Percentiles rank a stretch among this genome's conserved stretches.
phyloP scores from a whole-genome alignment of 2,113 vertebrate genomes.

The Prolemur simus region DNA sequence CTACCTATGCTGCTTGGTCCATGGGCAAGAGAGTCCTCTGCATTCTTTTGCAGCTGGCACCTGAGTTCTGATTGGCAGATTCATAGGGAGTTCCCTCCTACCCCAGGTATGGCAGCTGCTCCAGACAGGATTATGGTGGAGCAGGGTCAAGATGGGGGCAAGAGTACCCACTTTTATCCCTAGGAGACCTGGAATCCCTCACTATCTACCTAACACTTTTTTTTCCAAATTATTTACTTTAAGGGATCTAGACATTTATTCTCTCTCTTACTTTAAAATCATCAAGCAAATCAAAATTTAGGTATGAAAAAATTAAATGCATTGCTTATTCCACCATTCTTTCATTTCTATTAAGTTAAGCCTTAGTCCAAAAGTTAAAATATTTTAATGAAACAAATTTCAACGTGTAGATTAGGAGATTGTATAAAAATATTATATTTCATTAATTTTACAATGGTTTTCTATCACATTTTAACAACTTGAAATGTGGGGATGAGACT shows the following conservation, averaged over 20 bases:
- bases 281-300: background rate
- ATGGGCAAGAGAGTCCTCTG: too few species aligned
- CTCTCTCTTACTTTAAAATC: background rate
- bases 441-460: background rate
- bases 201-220: background rate
- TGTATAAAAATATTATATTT: background rate
- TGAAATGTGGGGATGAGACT: background rate
- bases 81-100: too few species aligned
- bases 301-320: background rate
- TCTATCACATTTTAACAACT: constrained; percentile 25
- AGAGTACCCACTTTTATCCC: too few species aligned
- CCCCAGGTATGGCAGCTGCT: too few species aligned
- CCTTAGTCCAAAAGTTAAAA: background rate
- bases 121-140: too few species aligned
- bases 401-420: background rate
- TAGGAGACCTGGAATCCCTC: too few species aligned
- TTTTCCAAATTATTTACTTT: background rate
- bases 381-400: background rate
- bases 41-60: too few species aligned
- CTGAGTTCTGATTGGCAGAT: too few species aligned
- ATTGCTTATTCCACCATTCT: background rate
- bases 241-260: background rate
- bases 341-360: background rate
- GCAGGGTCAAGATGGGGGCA: too few species aligned
- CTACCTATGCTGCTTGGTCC: too few species aligned